These are phyloP conservation scores for Ptychochromis oligacanthus DNA, from an alignment of 2,113 vertebrate species.

Conservation along the genomic window DNA sequence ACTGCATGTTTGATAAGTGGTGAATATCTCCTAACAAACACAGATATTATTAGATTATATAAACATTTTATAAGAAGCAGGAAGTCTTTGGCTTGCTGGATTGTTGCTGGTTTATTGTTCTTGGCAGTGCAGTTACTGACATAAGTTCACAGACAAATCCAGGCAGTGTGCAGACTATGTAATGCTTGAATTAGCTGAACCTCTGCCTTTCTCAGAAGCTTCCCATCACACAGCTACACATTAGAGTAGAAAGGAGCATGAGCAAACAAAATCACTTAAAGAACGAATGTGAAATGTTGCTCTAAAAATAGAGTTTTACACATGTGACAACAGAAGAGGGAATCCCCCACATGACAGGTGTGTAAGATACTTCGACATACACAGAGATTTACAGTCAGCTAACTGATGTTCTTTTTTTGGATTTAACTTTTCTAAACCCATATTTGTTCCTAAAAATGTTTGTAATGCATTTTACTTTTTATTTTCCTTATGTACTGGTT, in stretches of 20 bases:
- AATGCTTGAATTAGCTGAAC: background rate
- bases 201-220: background rate
- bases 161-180: background rate
- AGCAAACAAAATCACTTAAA: background rate
- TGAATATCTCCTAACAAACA: background rate
- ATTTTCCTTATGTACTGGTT: too few species aligned
- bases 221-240: background rate
- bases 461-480: background rate
- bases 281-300: background rate
- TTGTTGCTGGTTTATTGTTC: background rate
- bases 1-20: background rate
- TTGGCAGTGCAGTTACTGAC: background rate
- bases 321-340: background rate
- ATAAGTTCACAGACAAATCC: background rate
- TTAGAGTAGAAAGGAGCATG: background rate
- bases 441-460: background rate
- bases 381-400: background rate
- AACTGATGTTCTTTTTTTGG: background rate
- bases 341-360: background rate
- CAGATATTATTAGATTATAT: background rate
- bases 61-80: constrained; percentile 1
- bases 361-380: background rate
- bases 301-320: background rate
- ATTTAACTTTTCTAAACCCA: background rate
- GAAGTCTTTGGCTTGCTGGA: background rate